A percentile compares a stretch with the other conserved stretches of the same genome.
phyloP scores from a whole-genome alignment of 2,888 invertebrate genomes.

The Raillietiella orientalis region DNA sequence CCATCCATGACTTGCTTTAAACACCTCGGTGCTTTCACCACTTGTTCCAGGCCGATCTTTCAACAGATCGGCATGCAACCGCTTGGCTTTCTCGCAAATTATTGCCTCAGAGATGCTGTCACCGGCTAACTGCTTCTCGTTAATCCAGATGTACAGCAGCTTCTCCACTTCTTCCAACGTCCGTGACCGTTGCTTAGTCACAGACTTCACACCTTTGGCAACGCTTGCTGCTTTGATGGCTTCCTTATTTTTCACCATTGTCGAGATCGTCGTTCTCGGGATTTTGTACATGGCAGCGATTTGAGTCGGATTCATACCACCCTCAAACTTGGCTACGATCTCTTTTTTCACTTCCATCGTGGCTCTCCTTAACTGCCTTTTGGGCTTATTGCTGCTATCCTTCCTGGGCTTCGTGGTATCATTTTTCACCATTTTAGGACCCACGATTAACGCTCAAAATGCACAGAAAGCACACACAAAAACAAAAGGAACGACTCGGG shows the following conservation, averaged over 20 bases:
- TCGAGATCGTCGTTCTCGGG: neutral
- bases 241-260: neutral
- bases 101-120: neutral
- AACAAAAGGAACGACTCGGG: no score
- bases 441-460: no score
- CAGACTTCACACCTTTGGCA: neutral
- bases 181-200: neutral
- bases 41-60: no score
- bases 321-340: neutral
- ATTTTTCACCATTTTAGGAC: no score
- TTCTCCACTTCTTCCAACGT: slow-evolving; percentile 2
- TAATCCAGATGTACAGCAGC: slow-evolving; percentile 1
- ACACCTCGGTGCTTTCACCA: slow-evolving; percentile 2
- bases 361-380: no score
- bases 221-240: neutral
- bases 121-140: slow-evolving; percentile 2
- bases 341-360: slow-evolving; percentile 1
- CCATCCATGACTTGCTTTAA: slow-evolving; percentile 5
- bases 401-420: no score
- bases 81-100: slow-evolving; percentile 2
- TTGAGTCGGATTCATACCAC: neutral
- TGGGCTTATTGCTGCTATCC: no score
- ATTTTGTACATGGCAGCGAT: neutral
- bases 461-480: no score
- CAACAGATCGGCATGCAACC: neutral